A percentile compares a stretch with the other conserved stretches of the same genome.
phyloP scores from a whole-genome alignment of 2,797 vertebrate genomes.

The Leuciscus waleckii region DNA sequence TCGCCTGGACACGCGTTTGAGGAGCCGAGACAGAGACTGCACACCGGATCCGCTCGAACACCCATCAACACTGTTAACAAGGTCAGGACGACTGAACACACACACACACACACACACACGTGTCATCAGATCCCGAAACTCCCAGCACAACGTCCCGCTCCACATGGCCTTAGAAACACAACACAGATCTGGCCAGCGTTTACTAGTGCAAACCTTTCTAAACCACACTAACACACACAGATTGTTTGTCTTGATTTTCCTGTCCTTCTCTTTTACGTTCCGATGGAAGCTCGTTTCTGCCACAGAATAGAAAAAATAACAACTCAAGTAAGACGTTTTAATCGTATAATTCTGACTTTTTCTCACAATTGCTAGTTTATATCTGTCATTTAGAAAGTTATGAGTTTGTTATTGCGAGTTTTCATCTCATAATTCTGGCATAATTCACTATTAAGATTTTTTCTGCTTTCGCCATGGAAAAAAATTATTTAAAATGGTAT shows the following conservation, averaged over 20 bases:
- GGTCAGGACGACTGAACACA: constrained; percentile 70
- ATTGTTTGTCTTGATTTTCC: constrained; percentile 31
- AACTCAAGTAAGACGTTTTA: neutral
- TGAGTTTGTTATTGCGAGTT: neutral
- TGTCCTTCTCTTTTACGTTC: constrained; percentile 16
- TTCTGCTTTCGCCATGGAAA: neutral
- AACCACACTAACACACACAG: constrained; percentile 12
- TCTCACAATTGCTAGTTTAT: neutral
- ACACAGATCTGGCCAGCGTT: constrained; percentile 34
- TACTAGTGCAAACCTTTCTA: constrained; percentile 38
- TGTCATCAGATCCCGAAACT: constrained; percentile 30
- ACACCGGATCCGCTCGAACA: constrained; percentile 89
- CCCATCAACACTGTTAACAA: constrained; percentile 94
- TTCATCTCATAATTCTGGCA: neutral
- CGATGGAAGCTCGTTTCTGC: constrained; percentile 7
- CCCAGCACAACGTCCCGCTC: constrained; percentile 59
- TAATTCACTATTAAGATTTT: neutral
- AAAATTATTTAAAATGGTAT: too few species aligned
- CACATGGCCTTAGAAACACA: constrained; percentile 25
- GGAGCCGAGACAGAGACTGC: constrained; percentile 87
- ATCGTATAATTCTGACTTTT: neutral
- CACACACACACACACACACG: neutral
- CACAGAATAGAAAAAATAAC: neutral
- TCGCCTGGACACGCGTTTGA: constrained; percentile 91
- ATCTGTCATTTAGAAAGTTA: neutral